A percentile compares a stretch with the other conserved stretches of the same genome.
Evolutionary conservation across 2,888 invertebrate species (phyloP).

Genomic region (Erebia aethiops): DNA sequence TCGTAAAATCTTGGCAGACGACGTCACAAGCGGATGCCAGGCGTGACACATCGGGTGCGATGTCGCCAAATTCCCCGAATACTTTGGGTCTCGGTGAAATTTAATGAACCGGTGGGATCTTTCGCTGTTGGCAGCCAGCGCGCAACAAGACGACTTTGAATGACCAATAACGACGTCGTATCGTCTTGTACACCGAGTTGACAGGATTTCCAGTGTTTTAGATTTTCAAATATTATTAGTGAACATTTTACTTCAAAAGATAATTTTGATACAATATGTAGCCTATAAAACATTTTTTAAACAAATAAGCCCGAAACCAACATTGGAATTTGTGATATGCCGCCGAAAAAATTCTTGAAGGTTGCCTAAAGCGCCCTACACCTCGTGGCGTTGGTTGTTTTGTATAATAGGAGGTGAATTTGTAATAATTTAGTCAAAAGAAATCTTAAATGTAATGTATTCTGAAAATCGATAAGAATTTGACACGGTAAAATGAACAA

Average conservation of each 20-base stretch:
- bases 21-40: background rate
- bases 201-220: background rate
- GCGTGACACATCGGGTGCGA: constrained; percentile 8
- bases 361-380: no score
- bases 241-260: no score
- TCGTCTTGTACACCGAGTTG: background rate
- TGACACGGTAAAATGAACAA: constrained; percentile 17
- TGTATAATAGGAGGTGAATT: background rate
- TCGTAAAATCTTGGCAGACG: constrained; percentile 16
- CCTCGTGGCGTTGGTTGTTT: no score
- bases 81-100: constrained; percentile 12
- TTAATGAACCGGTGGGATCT: constrained; percentile 18
- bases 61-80: constrained; percentile 36
- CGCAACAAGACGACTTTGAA: constrained; percentile 18
- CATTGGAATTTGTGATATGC: no score
- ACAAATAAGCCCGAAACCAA: no score
- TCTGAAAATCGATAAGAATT: background rate
- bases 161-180: constrained; percentile 24
- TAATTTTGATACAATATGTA: no score
- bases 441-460: background rate
- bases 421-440: background rate
- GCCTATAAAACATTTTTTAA: no score
- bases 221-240: no score
- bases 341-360: no score
- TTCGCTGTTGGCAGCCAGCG: constrained; percentile 15